phyloP scores from a whole-genome alignment of 1,140 invertebrate species.

The Drosophila punjabiensis region DNA sequence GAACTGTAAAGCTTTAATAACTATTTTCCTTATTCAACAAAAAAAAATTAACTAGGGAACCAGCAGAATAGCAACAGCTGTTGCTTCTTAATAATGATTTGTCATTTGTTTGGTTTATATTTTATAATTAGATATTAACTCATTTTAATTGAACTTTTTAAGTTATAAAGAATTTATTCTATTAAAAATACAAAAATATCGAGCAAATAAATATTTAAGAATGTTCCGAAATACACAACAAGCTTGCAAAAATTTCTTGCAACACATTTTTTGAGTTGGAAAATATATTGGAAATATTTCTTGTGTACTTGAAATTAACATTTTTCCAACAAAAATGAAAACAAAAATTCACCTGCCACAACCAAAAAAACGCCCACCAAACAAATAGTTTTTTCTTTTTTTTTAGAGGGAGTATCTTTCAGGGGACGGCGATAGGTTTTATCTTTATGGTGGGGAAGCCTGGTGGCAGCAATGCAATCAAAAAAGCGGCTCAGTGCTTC shows the following conservation, averaged over 20 bases:
- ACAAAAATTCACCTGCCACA: slow-evolving; percentile 33
- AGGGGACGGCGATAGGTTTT: not conserved
- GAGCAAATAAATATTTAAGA: too few relatives aligned
- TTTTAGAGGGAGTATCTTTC: slow-evolving; percentile 17
- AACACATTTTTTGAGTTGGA: not conserved
- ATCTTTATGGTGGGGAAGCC: not conserved
- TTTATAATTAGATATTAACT: not conserved
- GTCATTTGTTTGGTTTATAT: too few relatives aligned
- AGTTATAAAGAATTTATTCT: not conserved
- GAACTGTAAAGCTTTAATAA: slow-evolving; percentile 57
- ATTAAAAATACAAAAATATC: not conserved
- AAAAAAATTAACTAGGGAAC: slow-evolving; percentile 1
- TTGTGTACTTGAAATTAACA: slow-evolving; percentile 7
- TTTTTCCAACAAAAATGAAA: slow-evolving; percentile 41
- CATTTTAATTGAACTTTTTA: not conserved
- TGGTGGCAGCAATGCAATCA: slow-evolving; percentile 61
- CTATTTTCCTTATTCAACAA: slow-evolving; percentile 19
- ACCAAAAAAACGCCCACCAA: slow-evolving; percentile 38
- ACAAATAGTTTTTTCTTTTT: slow-evolving; percentile 5
- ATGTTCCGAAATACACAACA: not conserved
- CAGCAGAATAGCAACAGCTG: slow-evolving; percentile 19
- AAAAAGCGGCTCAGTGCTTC: slow-evolving; percentile 36
- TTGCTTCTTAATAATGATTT: too few relatives aligned
- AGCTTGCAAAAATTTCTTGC: not conserved
- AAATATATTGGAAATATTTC: not conserved